Evolutionary conservation across 1,140 invertebrate species (phyloP).

Genomic region (Neotoxoptera formosana): DNA sequence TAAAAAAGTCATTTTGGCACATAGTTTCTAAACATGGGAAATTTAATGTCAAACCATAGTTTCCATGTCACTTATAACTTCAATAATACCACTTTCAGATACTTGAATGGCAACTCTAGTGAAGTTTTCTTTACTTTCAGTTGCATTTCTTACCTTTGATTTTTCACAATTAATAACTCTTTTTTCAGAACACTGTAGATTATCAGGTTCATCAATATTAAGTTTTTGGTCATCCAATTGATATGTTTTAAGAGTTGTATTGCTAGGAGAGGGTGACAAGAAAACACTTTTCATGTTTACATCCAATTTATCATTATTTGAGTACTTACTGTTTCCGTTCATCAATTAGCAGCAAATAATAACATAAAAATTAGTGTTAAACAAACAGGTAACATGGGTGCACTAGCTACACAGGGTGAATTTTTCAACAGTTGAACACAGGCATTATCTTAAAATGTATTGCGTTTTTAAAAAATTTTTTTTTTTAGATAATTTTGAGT

Average conservation of each 20-base stretch:
- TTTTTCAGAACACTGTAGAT: slow-evolving; percentile 39
- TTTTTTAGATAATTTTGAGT: no score
- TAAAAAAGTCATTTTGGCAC: slow-evolving; percentile 25
- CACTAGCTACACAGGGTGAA: neutral
- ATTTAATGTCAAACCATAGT: slow-evolving; percentile 60
- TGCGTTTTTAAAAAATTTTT: no score
- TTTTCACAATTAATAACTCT: slow-evolving; percentile 54
- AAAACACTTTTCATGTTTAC: neutral
- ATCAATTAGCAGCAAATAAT: slow-evolving; percentile 49
- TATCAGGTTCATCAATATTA: slow-evolving; percentile 35
- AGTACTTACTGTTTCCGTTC: slow-evolving; percentile 39
- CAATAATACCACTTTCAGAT: slow-evolving; percentile 61
- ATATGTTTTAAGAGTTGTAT: neutral
- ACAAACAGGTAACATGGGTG: neutral
- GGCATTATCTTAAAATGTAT: no score
- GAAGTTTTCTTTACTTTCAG: slow-evolving; percentile 59
- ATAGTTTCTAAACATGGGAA: neutral
- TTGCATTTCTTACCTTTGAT: slow-evolving; percentile 58
- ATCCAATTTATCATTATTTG: slow-evolving; percentile 21
- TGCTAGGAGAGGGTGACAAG: slow-evolving; percentile 14
- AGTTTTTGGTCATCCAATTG: slow-evolving; percentile 3
- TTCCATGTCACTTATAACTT: slow-evolving; percentile 62
- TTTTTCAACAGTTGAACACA: neutral
- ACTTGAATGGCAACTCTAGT: slow-evolving; percentile 61
- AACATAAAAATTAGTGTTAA: slow-evolving; percentile 19